Evolutionary conservation across 2,113 vertebrate species (phyloP).

Genomic region (Alexandromys fortis): DNA sequence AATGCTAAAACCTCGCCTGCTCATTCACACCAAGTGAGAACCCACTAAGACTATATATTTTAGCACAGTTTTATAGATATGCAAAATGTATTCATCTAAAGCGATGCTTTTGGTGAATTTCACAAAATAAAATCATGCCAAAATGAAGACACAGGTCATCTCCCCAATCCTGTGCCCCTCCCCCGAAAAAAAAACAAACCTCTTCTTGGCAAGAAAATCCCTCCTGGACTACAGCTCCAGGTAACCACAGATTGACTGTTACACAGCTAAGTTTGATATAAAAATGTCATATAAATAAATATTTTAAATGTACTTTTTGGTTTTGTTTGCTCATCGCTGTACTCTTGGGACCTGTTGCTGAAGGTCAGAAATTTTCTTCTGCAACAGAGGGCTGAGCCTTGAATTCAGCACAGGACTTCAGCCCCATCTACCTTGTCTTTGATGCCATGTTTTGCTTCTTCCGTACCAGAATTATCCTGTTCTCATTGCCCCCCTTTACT

Average conservation of each 20-base stretch:
- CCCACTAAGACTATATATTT: not conserved
- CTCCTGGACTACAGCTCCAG: not conserved
- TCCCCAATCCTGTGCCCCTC: not conserved
- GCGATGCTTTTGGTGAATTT: not conserved
- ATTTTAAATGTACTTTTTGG: not conserved
- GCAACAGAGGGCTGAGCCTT: not conserved
- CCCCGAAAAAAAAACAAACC: too few relatives aligned
- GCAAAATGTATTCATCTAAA: not conserved
- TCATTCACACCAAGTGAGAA: not conserved
- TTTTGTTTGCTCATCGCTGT: too few relatives aligned
- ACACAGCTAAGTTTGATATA: not conserved
- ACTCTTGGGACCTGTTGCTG: too few relatives aligned
- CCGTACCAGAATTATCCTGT: too few relatives aligned
- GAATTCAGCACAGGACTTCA: not conserved
- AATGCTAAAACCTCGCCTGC: not conserved
- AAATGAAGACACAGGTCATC: not conserved
- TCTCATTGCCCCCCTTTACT: too few relatives aligned
- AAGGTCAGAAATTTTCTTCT: not conserved
- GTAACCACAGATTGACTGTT: not conserved
- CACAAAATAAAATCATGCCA: not conserved
- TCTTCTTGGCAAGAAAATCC: not conserved
- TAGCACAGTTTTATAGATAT: not conserved
- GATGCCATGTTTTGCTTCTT: not conserved
- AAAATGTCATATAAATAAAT: not conserved
- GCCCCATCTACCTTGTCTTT: not conserved